Conservation (phyloP, 92 coral and sea anemone species). For the Palythoa caribaeorum region DNA sequence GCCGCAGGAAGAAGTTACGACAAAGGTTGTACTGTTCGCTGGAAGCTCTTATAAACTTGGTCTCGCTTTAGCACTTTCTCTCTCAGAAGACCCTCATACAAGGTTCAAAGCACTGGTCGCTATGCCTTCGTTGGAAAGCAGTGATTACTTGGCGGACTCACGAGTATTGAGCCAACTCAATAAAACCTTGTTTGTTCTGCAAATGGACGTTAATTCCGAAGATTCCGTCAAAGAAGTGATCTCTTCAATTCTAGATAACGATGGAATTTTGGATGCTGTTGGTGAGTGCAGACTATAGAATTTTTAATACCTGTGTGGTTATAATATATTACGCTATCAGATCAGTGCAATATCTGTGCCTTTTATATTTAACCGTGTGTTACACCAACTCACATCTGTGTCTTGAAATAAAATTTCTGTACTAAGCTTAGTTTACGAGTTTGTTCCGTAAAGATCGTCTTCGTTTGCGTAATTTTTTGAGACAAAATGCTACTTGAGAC, state of each 20-base stretch:
- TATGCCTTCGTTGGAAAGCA: slow-evolving; percentile 87
- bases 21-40: slow-evolving; percentile 88
- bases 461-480: slow-evolving; percentile 16
- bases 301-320: not conserved
- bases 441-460: not conserved
- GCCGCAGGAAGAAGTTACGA: slow-evolving; percentile 54
- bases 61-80: slow-evolving; percentile 82
- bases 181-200: slow-evolving; percentile 88
- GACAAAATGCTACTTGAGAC: slow-evolving; percentile 12
- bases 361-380: not conserved
- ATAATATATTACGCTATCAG: slow-evolving; percentile 7
- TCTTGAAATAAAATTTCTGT: not conserved
- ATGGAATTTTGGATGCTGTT: slow-evolving; percentile 90
- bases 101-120: slow-evolving; percentile 90
- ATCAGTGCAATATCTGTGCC: slow-evolving; percentile 2
- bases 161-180: slow-evolving; percentile 79
- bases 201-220: slow-evolving; percentile 87
- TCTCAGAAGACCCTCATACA: slow-evolving; percentile 84
- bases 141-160: slow-evolving; percentile 90
- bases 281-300: slow-evolving; percentile 71
- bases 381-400: not conserved
- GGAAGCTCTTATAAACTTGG: slow-evolving; percentile 92
- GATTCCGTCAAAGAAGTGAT: slow-evolving; percentile 83
- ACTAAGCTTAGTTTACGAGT: not conserved
- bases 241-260: slow-evolving; percentile 87